These are phyloP conservation scores for Pelobates cultripes DNA, from an alignment of 2,797 vertebrate species.

Conservation along the genomic window DNA sequence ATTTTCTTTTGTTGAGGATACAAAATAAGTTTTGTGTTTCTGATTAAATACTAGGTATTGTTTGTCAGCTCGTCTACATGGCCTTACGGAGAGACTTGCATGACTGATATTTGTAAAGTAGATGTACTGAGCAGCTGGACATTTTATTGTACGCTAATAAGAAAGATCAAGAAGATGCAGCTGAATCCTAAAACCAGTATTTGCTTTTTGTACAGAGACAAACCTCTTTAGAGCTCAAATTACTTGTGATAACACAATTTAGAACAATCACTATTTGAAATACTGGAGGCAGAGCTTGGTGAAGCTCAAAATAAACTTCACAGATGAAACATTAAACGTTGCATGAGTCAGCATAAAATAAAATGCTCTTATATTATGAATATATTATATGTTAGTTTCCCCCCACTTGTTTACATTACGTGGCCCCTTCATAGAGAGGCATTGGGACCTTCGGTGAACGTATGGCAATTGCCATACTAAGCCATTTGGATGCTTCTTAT, in stretches of 20 bases:
- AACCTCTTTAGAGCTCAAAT: neutral
- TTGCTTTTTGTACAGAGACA: neutral
- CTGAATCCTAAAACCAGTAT: conserved; percentile 6
- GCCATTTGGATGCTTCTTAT: too few species aligned
- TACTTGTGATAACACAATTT: conserved; percentile 13
- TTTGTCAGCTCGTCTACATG: neutral
- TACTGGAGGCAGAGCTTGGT: neutral
- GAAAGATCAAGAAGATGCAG: neutral
- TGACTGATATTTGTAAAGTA: conserved; percentile 31
- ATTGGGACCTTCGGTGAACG: too few species aligned
- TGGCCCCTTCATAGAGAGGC: too few species aligned
- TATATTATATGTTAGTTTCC: too few species aligned
- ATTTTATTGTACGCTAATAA: conserved; percentile 26
- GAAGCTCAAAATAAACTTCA: conserved; percentile 14
- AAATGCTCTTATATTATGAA: neutral
- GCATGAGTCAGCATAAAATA: neutral
- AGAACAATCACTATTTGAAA: neutral
- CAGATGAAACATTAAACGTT: neutral
- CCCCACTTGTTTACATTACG: too few species aligned
- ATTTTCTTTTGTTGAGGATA: neutral
- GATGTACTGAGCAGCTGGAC: conserved; percentile 30
- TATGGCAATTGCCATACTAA: too few species aligned
- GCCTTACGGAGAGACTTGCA: conserved; percentile 10
- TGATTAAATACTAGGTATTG: conserved; percentile 27
- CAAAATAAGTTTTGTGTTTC: neutral